Conservation (phyloP, 2,113 vertebrate genomes). For the Ailuropoda melanoleuca region DNA sequence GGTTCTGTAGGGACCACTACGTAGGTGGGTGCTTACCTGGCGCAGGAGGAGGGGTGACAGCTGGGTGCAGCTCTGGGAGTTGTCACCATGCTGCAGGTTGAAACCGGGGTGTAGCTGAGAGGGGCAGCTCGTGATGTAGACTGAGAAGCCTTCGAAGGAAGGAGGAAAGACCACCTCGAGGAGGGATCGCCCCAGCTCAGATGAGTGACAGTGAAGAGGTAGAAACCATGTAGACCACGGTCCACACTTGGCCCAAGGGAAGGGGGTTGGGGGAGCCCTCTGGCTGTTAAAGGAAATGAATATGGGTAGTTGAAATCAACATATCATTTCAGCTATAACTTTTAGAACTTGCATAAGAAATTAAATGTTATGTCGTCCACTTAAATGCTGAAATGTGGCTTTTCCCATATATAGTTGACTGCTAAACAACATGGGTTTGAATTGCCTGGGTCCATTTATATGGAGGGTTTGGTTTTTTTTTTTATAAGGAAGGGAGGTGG, state of each 20-base stretch:
- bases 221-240: fast-evolving
- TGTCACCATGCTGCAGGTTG: fast-evolving
- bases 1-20: neutral
- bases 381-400: neutral
- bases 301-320: neutral
- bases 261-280: neutral
- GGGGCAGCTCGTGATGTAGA: fast-evolving
- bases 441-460: neutral
- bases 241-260: neutral
- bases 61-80: neutral
- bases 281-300: neutral
- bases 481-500: neutral
- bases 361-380: no score
- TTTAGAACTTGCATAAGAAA: neutral
- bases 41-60: neutral
- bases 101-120: neutral
- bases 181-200: fast-evolving
- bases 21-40: no score
- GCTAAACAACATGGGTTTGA: neutral
- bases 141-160: neutral
- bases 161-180: neutral
- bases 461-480: neutral
- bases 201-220: fast-evolving
- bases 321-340: neutral
- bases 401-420: neutral